Base-by-base conservation (phyloP, 2,888 invertebrate species). In the Netelia fuscicornis region DNA sequence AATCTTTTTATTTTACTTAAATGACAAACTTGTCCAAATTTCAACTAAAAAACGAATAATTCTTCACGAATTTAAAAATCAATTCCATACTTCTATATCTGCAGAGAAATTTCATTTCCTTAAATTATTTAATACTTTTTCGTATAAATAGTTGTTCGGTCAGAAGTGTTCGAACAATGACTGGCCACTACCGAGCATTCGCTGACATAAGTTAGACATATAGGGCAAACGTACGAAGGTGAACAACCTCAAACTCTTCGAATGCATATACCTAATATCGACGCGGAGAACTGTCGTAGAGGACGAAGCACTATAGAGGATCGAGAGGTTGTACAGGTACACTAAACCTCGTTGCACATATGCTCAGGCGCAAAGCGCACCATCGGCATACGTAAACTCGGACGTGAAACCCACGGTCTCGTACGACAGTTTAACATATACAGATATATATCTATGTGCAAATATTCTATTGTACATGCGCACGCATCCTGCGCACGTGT, bases 341-440 rank as follows among this genome's bases (percentile, higher is more conserved):
- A 77, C 76, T 79, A 64, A 60, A 17, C 54, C 75, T 81, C 76
- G 75, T 56, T 80, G 85, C 82, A 84, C 82, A 85, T 87, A 84
- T 81, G 84, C 84, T 79, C 64, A 52, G 58, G 76, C 52, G 74
- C 62, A 23, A 48, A 23, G 23, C 80, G 70, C 82, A 84, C 77
- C 83, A 75, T 72, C 70, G 76, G 85, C 84, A 87, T 86, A 81
- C 84, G 82, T 87, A 84, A 87, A 23, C 67, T 56, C 79, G 25
- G 44, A 60, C 60, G 11, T 37, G 17, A 52, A 10, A 2, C 11
- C 48, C 44, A 37, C 37, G 42, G 56, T 54, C 42, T 44, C 23
- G 42, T 76, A 48, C 64, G 70, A 48, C 13, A 10, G 37, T 54
- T 67, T 44, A n/a, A 23, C 56, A 62, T 17, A n/a, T 11, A 54